Conservation (phyloP, 2,888 invertebrate species). For the Petrolisthes cinctipes region DNA sequence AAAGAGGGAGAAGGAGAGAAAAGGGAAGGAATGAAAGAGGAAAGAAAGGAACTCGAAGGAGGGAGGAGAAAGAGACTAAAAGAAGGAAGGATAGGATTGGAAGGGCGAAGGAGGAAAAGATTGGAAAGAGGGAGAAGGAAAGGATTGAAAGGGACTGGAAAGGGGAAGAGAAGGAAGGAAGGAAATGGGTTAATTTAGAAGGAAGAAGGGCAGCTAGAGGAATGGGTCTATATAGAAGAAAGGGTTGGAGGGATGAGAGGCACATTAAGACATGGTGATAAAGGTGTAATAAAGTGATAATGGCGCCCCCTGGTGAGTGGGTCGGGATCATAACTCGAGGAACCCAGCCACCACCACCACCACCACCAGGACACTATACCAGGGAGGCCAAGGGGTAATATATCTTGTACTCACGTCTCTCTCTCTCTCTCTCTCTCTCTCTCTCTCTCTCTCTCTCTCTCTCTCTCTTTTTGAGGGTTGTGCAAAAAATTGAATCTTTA, state of each 20-base stretch:
- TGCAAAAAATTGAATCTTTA: too few relatives aligned
- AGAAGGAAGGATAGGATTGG: background rate
- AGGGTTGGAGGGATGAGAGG: background rate
- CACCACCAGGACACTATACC: background rate
- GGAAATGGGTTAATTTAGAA: too few relatives aligned
- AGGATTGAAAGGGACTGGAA: background rate
- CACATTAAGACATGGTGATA: conserved; percentile 3
- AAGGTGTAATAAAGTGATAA: conserved; percentile 55
- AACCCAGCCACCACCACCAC: background rate
- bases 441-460: background rate
- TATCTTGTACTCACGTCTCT: background rate
- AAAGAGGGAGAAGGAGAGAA: conserved; percentile 1
- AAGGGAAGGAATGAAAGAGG: conserved; percentile 8
- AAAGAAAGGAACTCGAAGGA: background rate
- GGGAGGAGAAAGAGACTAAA: background rate
- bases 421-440: background rate
- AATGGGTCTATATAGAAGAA: too few relatives aligned
- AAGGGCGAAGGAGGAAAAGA: background rate
- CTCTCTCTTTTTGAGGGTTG: too few relatives aligned
- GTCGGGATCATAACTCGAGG: conserved; percentile 39
- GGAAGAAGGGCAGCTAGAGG: background rate
- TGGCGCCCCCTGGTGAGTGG: conserved; percentile 43
- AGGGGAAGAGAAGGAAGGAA: background rate
- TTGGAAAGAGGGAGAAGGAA: background rate
- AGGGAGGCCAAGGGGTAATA: too few relatives aligned